Percentiles rank a stretch among this genome's conserved stretches.
phyloP scores from a whole-genome alignment of 1,140 invertebrate genomes.

The Cardiocondyla obscurior region DNA sequence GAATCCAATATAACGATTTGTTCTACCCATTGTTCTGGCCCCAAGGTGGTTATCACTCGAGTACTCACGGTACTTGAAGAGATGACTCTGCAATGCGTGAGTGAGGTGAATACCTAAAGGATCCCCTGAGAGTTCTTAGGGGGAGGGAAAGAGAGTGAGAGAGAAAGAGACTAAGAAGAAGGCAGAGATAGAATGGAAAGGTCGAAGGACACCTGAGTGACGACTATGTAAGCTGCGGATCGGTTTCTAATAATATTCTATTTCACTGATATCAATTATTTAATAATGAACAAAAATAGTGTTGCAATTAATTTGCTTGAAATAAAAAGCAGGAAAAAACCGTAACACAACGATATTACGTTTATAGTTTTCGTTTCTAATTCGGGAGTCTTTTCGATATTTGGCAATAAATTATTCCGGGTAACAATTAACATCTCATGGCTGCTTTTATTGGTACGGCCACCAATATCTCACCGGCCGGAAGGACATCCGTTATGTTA shows the following conservation, averaged over 20 bases:
- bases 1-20: slow-evolving; percentile 34
- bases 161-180: too few species aligned
- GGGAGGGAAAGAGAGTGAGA: not conserved
- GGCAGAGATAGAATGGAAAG: not conserved
- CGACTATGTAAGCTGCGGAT: not conserved
- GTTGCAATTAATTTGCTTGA: not conserved
- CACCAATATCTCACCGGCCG: not conserved
- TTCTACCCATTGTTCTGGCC: not conserved
- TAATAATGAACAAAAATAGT: not conserved
- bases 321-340: not conserved
- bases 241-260: not conserved
- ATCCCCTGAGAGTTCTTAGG: slow-evolving; percentile 22
- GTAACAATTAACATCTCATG: not conserved
- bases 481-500: not conserved
- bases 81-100: slow-evolving; percentile 47
- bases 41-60: slow-evolving; percentile 26
- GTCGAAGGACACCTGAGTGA: not conserved
- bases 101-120: slow-evolving; percentile 41
- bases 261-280: slow-evolving; percentile 16
- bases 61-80: slow-evolving; percentile 16
- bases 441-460: not conserved
- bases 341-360: too few species aligned
- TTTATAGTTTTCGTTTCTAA: not conserved
- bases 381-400: not conserved
- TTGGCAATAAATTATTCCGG: not conserved